Evolutionary conservation across 2,797 vertebrate genomes (phyloP), one percentile per base, ranked within the genome.

Genomic region (Rhynchonycteris naso): DNA sequence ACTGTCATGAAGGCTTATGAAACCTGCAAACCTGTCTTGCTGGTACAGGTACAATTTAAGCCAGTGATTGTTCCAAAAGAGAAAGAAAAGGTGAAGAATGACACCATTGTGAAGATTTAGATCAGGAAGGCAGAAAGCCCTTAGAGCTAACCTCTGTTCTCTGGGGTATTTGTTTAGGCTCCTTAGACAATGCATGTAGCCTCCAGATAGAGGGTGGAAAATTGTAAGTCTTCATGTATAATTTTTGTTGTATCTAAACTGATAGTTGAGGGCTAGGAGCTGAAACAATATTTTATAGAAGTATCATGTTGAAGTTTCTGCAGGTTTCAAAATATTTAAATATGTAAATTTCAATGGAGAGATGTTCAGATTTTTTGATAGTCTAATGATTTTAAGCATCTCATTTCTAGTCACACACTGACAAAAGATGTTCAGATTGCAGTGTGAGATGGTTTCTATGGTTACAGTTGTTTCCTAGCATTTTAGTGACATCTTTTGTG

Each of bases 321-420:
- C 98, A 98, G 98, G 98, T 98, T 98, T 98, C 98, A 98, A 98
- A 98, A 98, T 98, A 98, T 98, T 98, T 98, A 98, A 98, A 98
- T 98, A 98, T 98, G 98, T 98, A 98, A 98, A 98, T 98, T 98
- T 98, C 98, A 98, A 95, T 97, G 98, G 98, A 98, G 98, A 98
- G 98, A 98, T 98, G 97, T 98, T 98, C 98, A 98, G 98, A 98
- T 98, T 98, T 98, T 98, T 98, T 98, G 98, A 98, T 98, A 98
- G 98, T 98, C 98, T 98, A 98, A 98, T 98, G 98, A 98, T 98
- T 98, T 98, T 98, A 98, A 98, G 98, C 98, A 98, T 98, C 98
- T 98, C 98, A 98, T 98, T 98, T 98, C 98, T 98, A 98, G 98
- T 98, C 98, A 98, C 98, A 98, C 98, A 98, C 98, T 98, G 98